phyloP scores from a whole-genome alignment of 2,113 vertebrate species.

The Chitala chitala region DNA sequence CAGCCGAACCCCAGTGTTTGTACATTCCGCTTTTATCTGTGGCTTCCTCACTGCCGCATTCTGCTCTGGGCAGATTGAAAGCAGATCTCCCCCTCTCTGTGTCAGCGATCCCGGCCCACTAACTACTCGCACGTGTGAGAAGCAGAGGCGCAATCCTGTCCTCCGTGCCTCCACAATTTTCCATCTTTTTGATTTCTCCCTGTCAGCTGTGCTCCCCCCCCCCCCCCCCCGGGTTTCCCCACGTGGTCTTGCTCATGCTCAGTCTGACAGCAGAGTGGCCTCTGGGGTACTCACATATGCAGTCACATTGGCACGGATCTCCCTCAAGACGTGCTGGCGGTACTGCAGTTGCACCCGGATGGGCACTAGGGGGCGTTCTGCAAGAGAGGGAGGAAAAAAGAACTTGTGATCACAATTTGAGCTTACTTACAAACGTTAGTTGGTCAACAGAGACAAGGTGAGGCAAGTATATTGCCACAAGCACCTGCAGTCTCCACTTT shows the following conservation, averaged over 20 bases:
- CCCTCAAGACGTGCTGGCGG: conserved; percentile 71
- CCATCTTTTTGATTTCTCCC: too few species aligned
- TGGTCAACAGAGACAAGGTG: too few species aligned
- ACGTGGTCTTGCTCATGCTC: not conserved
- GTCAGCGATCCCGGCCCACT: conserved; percentile 50
- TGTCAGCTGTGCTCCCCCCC: too few species aligned
- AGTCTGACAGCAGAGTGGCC: too few species aligned
- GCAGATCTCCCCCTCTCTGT: conserved; percentile 47
- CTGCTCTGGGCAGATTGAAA: conserved; percentile 51
- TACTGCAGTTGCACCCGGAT: conserved; percentile 78
- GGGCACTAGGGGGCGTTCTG: conserved; percentile 63
- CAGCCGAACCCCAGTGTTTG: conserved; percentile 14
- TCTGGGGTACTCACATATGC: conserved; percentile 61
- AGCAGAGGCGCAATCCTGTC: conserved; percentile 45
- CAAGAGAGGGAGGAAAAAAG: not conserved
- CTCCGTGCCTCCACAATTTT: conserved; percentile 14
- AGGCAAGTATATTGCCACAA: not conserved
- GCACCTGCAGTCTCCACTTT: not conserved
- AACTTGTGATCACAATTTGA: not conserved
- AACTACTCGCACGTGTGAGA: conserved; percentile 64
- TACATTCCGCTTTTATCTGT: conserved; percentile 15
- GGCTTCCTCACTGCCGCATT: not conserved
- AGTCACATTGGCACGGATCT: conserved; percentile 77
- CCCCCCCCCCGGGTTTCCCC: not conserved
- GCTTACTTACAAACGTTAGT: not conserved